A percentile compares a stretch with the other conserved stretches of the same genome.
These are phyloP conservation scores for Sterrhoptilus dennistouni DNA, from an alignment of 2,113 vertebrate genomes.

Conservation along the genomic window DNA sequence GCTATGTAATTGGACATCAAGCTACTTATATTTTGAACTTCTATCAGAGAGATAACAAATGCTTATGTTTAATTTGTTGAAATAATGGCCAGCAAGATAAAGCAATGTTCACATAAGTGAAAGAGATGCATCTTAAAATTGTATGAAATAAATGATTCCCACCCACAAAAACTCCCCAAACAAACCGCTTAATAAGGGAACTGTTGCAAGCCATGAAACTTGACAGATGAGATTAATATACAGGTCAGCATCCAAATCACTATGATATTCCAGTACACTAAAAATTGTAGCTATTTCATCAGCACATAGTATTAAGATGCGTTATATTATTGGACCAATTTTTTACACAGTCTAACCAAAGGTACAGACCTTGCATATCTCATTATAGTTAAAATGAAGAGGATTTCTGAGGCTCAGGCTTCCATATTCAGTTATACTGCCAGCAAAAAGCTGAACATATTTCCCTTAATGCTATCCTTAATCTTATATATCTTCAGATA, in stretches of 20 bases:
- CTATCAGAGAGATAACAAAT: constrained; percentile 28
- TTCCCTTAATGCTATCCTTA: constrained; percentile 59
- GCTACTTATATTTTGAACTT: constrained; percentile 15
- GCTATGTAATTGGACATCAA: neutral
- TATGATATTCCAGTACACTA: neutral
- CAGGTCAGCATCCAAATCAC: neutral
- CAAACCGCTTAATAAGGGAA: constrained; percentile 28
- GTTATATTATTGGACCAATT: neutral
- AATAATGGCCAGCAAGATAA: constrained; percentile 27
- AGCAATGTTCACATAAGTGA: neutral
- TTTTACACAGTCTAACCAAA: constrained; percentile 17
- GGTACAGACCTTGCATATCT: neutral
- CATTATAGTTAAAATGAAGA: constrained; percentile 18
- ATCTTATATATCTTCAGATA: neutral
- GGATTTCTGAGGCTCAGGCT: neutral
- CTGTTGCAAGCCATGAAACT: neutral
- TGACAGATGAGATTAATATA: neutral
- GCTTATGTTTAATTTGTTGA: constrained; percentile 41
- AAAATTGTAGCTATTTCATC: neutral
- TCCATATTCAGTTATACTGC: neutral
- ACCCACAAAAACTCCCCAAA: constrained; percentile 4
- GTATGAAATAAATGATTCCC: constrained; percentile 32
- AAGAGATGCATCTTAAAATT: neutral
- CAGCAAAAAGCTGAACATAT: neutral
- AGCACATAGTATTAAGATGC: neutral